Evolutionary conservation across 2,113 vertebrate genomes (phyloP).

Genomic region (Cacatua alba): DNA sequence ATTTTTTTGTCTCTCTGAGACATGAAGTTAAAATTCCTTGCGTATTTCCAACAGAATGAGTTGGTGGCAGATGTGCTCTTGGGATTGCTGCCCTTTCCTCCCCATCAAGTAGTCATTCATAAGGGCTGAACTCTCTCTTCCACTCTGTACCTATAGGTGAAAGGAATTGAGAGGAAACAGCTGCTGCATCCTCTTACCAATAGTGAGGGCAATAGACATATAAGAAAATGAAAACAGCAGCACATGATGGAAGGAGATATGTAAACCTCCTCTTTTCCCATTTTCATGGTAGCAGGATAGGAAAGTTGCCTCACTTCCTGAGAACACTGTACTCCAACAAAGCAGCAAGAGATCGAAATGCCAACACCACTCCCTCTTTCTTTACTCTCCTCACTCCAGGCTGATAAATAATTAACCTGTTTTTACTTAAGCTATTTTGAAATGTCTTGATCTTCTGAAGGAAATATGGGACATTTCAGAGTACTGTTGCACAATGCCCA

Average conservation of each 20-base stretch:
- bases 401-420: neutral
- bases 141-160: neutral
- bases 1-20: neutral
- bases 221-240: neutral
- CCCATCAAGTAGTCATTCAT: accelerated
- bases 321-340: neutral
- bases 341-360: neutral
- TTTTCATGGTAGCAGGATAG: neutral
- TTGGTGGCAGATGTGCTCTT: accelerated
- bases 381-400: neutral
- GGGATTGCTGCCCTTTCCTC: neutral
- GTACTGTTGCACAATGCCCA: neutral
- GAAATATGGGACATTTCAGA: neutral
- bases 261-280: neutral
- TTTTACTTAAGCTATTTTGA: neutral
- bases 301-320: neutral
- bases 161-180: neutral
- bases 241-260: neutral
- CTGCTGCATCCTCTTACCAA: neutral
- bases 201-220: neutral
- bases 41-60: neutral
- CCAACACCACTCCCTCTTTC: neutral
- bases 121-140: neutral
- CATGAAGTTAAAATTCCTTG: neutral
- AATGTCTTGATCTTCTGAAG: neutral